Base-by-base conservation (phyloP, 2,888 invertebrate species). In the Rhamnusium bicolor region DNA sequence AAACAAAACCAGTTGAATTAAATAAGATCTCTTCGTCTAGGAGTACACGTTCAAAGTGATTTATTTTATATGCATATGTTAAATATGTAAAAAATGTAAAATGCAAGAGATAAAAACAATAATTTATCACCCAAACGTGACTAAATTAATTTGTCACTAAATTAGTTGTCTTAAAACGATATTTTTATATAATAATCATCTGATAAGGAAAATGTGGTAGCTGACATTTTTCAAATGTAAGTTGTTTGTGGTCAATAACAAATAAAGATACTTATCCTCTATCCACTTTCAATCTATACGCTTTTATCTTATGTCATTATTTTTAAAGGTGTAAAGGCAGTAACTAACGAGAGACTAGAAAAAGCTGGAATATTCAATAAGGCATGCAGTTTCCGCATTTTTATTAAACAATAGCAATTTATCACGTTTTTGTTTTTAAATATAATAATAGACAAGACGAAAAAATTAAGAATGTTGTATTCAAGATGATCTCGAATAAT, bases 361-460 rank as follows among this genome's bases (percentile, higher is more conserved):
- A 58, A 40, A 18, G 18, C 16, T 8, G 58, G 19, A 29, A 16
- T 32, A 40, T 40, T 12, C 58, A 60, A 40, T 32, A 7, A 18
- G 58, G 58, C 32, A 60, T 60, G 58, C 58, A 32, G 58, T 18
- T 60, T 29, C 58, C 18, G 32, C 40, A 60, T 60, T 40, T 60
- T 29, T 60, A 60, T 18, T 29, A 40, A 60, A 29, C 58, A 27
- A 2, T 27, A 5, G 54, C 27, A 40, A 12, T 60, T 60, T 60
- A 18, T 60, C 58, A 60, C 32, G 58, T 60, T 40, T 40, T 29
- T 60, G 32, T 29, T 60, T 40, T 60, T 18, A 60, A 60, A 60
- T 32, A 32, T 40, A 40, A 40, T 14, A 40, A 40, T 40, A 40
- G n/a, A n/a, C n/a, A 40, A 40, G 40, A 12, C 12, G n/a, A n/a